A percentile compares a stretch with the other conserved stretches of the same genome.
Conservation (phyloP, 1,140 invertebrate species). For the Ditylenchus dipsaci region DNA sequence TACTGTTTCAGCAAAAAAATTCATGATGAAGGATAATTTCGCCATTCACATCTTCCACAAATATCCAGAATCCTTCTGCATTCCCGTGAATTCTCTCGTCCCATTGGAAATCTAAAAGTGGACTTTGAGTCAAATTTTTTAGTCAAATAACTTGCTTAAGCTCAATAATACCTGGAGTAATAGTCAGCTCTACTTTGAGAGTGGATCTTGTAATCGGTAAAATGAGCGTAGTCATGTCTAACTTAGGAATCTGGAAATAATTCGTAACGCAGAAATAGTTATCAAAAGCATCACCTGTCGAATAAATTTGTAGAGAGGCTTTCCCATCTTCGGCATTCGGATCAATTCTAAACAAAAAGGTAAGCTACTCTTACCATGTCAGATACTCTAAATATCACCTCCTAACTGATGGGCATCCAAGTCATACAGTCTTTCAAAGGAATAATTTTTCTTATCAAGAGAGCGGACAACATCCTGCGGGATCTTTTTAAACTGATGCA, state of each 20-base stretch:
- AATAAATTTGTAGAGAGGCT: constrained; percentile 93
- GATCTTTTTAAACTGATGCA: constrained; percentile 95
- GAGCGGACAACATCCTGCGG: constrained; percentile 95
- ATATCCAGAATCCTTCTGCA: constrained; percentile 96
- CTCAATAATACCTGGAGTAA: no score
- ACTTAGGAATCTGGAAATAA: constrained; percentile 45
- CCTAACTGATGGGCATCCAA: constrained; percentile 93
- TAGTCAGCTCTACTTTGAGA: constrained; percentile 85
- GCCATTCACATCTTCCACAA: constrained; percentile 95
- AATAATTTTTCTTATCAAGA: constrained; percentile 84
- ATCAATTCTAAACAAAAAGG: constrained; percentile 70
- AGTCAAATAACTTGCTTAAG: no score
- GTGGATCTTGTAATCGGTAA: constrained; percentile 92
- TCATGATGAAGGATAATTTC: constrained; percentile 90
- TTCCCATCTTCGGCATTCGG: constrained; percentile 88
- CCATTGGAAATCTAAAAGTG: constrained; percentile 99
- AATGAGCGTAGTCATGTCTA: constrained; percentile 51
- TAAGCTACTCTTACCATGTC: no score
- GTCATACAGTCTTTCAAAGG: constrained; percentile 77
- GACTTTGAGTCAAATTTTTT: no score
- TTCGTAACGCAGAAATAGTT: constrained; percentile 1
- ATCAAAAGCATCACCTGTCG: constrained; percentile 74
- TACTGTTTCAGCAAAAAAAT: constrained; percentile 83
- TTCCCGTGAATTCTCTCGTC: constrained; percentile 91
- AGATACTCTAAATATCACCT: no score